Conservation (phyloP, 2,113 vertebrate genomes). For the Bubo blakistoni region DNA sequence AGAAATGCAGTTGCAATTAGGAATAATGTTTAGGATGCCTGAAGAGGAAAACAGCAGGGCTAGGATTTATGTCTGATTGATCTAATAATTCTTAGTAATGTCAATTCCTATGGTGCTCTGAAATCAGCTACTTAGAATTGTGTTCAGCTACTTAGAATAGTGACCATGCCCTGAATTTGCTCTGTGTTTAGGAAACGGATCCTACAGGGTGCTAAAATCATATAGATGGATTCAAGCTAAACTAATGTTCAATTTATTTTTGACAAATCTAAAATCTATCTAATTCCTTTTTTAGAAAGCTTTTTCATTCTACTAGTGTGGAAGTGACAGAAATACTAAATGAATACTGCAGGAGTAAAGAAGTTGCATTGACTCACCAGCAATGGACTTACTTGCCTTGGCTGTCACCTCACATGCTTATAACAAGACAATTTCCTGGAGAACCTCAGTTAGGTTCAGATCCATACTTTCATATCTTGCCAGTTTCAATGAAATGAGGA, state of each 20-base stretch:
- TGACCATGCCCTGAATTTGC: not conserved
- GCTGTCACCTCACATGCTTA: not conserved
- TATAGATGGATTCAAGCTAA: not conserved
- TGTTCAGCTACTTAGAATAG: not conserved
- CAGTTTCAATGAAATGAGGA: not conserved
- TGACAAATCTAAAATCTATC: not conserved
- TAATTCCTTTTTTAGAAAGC: not conserved
- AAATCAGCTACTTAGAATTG: not conserved
- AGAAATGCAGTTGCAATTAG: not conserved
- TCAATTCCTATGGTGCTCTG: not conserved
- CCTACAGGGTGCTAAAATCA: not conserved
- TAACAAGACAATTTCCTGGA: not conserved
- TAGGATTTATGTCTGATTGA: not conserved
- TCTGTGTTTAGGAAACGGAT: not conserved
- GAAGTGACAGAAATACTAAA: not conserved
- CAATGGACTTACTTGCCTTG: not conserved
- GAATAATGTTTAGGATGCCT: not conserved
- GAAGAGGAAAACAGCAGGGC: not conserved
- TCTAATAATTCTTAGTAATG: not conserved
- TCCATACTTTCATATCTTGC: constrained; percentile 1
- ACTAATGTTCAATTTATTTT: not conserved
- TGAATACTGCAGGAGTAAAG: not conserved
- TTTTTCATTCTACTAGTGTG: not conserved
- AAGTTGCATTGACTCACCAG: not conserved
- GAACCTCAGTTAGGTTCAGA: not conserved